Evolutionary conservation across 2,888 invertebrate species (phyloP), one percentile per base, ranked within the genome.

Genomic region (Nymphalis polychloros): DNA sequence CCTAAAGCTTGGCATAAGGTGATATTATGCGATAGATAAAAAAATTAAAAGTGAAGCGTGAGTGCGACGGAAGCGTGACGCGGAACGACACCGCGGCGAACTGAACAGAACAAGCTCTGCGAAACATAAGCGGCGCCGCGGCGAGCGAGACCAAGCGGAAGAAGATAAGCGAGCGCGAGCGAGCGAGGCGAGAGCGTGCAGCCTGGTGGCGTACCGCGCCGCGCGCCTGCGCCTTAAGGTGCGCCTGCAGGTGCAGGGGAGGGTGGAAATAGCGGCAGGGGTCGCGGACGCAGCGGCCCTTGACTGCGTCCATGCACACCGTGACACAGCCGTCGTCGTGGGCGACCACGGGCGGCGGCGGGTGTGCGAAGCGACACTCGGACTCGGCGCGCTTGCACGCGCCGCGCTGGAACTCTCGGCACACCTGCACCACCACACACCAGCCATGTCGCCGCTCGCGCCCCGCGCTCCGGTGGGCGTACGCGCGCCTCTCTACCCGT

Each of bases 261-360:
- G 98, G 98, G 96, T 98, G 98, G 96, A 98, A 98, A 97, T 98
- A 98, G 96, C 98, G 97, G 97, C 98, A 98, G 95, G 97, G 97
- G 95, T 98, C 98, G 95, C 98, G 97, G 95, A 97, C 96, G 96
- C 98, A 98, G 96, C 97, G 97, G 95, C 97, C 97, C 96, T 97
- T 97, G 95, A 98, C 97, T 95, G 97, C 98, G 96, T 98, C 98
- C 98, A 98, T 98, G 97, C 98, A 98, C 95, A 98, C 98, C 95
- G 98, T 98, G 95, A 98, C 98, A 94, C 97, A 97, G 96, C 98
- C 98, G 96, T 98, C 98, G 94, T 97, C 97, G 95, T 97, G 98
- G 94, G 97, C 96, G 94, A 96, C 96, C 94, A 98, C 97, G 94
- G 97, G 96, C 94, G 98, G 96, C 94, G 97, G 96, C 94, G 98